Evolutionary conservation across 2,888 invertebrate species (phyloP), one percentile per base, ranked within the genome.

Genomic region (Iselma pallidipennis): DNA sequence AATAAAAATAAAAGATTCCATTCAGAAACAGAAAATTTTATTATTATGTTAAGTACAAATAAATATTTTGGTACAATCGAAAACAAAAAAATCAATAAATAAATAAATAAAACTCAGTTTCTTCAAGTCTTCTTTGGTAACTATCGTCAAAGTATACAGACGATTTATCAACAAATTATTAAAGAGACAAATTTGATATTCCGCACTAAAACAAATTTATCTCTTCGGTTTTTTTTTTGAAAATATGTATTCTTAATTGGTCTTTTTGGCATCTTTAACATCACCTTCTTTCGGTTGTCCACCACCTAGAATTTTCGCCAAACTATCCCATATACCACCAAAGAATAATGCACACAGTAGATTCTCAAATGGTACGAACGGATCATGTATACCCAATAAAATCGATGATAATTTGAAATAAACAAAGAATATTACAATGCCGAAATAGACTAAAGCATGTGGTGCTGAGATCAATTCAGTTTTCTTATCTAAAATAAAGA

Each of bases 361-460:
- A 82, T 99, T 99, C 85, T 99, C 99, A 80, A 99, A 96, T 12
- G 99, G 99, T 75, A 96, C 90, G 83, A 99, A 98, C 37, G 99
- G 99, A 85, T 99, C 99, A 80, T 96, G 96, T 76, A 99, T 98
- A 71, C 97, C 96, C 74, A 99, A 86, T 60, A 99, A 85, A 75
- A 99, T 92, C 7, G 98, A 96, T 21, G 97, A 96, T 65, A 99
- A 82, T 88, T 95, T 96, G 83, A 97, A 96, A 84, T 97, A 96
- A 52, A 97, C 94, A 81, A 98, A 94, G 88, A 98, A 97, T 76
- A 96, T 94, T 62, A 97, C 96, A 74, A 98, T 95, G 70, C 95
- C 96, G 81, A 99, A 95, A 85, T 99, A 98, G 69, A 99, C 95
- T 19, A 98, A 86, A 37, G 96, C 95, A 82, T 98, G 98, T 60